These are phyloP conservation scores for Emydura subglobosa DNA, from an alignment of 2,113 vertebrate species.

Conservation along the genomic window DNA sequence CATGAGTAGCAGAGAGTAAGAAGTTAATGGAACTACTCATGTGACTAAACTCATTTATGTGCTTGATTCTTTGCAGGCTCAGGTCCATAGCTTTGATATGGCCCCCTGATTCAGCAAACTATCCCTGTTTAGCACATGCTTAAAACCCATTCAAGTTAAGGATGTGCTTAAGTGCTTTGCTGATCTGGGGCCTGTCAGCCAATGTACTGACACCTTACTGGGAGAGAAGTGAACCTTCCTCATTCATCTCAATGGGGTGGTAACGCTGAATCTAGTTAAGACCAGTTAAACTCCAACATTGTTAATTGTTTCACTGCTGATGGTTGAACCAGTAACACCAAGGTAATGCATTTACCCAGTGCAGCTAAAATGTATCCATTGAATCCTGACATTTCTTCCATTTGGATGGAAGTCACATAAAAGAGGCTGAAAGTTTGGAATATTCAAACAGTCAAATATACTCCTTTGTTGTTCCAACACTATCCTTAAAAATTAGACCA, in stretches of 20 bases:
- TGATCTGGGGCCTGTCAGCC: background rate
- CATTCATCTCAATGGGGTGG: background rate
- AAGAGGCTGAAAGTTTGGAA: background rate
- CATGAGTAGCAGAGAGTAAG: background rate
- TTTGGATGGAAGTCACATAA: too few relatives aligned
- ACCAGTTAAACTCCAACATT: background rate
- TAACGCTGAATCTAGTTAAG: rapidly evolving
- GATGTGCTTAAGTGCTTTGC: background rate
- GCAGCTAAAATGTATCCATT: background rate
- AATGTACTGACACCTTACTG: background rate
- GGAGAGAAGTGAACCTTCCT: background rate
- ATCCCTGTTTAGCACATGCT: background rate
- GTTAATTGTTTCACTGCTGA: background rate
- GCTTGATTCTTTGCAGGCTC: background rate
- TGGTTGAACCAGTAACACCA: background rate
- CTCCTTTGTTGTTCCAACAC: background rate
- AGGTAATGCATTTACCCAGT: background rate
- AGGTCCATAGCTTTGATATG: background rate
- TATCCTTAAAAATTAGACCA: background rate
- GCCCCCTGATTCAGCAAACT: background rate
- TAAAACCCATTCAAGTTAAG: background rate
- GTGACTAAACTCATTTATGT: background rate
- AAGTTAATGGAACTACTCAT: background rate
- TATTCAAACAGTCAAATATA: background rate
- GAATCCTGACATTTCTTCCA: background rate